Conservation (phyloP, 1,140 invertebrate species). For the Camponotus floridanus region DNA sequence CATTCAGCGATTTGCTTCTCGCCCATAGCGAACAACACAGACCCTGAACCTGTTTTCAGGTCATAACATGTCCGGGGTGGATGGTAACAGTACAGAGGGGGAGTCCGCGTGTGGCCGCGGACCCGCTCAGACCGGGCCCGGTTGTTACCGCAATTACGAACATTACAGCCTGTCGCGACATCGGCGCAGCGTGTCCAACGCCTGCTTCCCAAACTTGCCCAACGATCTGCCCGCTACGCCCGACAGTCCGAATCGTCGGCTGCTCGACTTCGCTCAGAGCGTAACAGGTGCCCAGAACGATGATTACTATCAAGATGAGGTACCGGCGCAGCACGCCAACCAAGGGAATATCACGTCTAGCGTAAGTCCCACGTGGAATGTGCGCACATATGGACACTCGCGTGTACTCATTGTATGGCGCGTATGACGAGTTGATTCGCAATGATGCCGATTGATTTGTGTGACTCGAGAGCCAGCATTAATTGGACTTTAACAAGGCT, state of each 20-base stretch:
- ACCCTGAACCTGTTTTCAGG: conserved; percentile 85
- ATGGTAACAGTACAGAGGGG: conserved; percentile 94
- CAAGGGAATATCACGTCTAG: conserved; percentile 84
- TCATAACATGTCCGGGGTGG: conserved; percentile 96
- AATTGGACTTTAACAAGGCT: neutral
- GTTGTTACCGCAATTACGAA: conserved; percentile 95
- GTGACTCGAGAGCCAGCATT: neutral
- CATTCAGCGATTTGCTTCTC: neutral
- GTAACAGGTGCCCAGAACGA: conserved; percentile 83
- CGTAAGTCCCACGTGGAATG: conserved; percentile 78
- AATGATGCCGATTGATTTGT: neutral
- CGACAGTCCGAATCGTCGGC: conserved; percentile 85
- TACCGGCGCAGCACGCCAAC: conserved; percentile 81
- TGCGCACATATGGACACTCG: neutral
- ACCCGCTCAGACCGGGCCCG: conserved; percentile 91
- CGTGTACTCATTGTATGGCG: neutral
- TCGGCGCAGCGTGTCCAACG: conserved; percentile 88
- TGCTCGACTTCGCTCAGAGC: conserved; percentile 85
- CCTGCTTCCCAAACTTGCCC: conserved; percentile 88
- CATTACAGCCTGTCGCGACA: conserved; percentile 88
- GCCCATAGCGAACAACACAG: conserved; percentile 14
- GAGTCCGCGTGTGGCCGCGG: conserved; percentile 90
- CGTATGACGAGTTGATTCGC: neutral
- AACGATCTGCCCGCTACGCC: conserved; percentile 84
- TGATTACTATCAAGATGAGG: conserved; percentile 83